These are phyloP conservation scores for Gobiocypris rarus DNA, from an alignment of 2,113 vertebrate genomes.

Conservation along the genomic window DNA sequence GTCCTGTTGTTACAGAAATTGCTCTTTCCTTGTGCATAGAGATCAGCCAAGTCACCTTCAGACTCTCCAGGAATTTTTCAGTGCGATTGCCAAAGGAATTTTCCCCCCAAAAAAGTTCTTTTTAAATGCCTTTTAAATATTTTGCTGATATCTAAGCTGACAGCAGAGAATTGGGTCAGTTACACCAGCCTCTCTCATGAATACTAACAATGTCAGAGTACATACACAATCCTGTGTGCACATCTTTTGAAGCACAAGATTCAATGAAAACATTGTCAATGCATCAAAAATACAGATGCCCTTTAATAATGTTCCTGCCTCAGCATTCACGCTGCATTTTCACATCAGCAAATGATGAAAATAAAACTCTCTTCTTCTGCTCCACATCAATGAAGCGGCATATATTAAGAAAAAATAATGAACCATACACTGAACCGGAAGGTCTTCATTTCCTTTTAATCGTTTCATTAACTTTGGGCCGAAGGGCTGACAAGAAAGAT, in stretches of 20 bases:
- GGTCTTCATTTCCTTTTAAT: constrained; percentile 35
- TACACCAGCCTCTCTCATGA: constrained; percentile 20
- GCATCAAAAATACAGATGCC: constrained; percentile 2
- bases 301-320: neutral
- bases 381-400: constrained; percentile 9
- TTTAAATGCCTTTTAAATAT: constrained; percentile 2
- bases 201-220: constrained; percentile 21
- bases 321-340: constrained; percentile 1
- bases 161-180: constrained; percentile 20
- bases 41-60: neutral
- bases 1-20: constrained; percentile 38
- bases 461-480: constrained; percentile 34
- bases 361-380: neutral
- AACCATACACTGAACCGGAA: constrained; percentile 18
- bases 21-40: neutral
- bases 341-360: neutral
- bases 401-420: constrained; percentile 41
- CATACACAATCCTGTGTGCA: constrained; percentile 15
- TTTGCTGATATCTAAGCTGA: constrained; percentile 6
- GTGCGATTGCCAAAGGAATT: neutral
- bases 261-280: neutral
- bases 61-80: constrained; percentile 15
- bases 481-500: constrained; percentile 11
- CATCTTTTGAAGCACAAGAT: constrained; percentile 3
- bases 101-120: neutral